Conservation (phyloP, 2,797 vertebrate genomes). For the Menidia menidia region DNA sequence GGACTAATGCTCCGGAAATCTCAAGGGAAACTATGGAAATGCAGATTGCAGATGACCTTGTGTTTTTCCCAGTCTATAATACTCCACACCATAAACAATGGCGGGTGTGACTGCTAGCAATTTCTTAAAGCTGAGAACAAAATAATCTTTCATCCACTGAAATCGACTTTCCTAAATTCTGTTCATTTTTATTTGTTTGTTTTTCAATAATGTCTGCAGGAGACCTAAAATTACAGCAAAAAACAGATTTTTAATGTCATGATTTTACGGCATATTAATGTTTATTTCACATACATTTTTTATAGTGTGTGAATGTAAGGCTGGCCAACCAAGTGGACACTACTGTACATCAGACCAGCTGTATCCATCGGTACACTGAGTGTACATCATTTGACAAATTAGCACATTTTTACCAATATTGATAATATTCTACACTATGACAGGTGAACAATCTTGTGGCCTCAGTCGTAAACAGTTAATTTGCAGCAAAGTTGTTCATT, state of each 20-base stretch:
- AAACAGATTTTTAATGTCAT: too few relatives aligned
- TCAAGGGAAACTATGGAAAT: slow-evolving; percentile 34
- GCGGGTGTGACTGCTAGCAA: slow-evolving; percentile 14
- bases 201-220: not conserved
- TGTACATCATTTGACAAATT: not conserved
- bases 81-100: slow-evolving; percentile 1
- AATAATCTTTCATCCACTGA: slow-evolving; percentile 3
- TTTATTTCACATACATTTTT: too few relatives aligned
- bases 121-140: slow-evolving; percentile 1
- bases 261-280: too few relatives aligned
- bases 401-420: not conserved
- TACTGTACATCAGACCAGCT: not conserved
- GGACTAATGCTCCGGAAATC: slow-evolving; percentile 6
- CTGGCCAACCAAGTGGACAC: not conserved
- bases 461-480: not conserved
- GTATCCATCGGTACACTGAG: too few relatives aligned
- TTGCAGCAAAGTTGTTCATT: not conserved
- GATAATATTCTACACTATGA: not conserved
- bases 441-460: not conserved
- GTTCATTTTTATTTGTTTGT: not conserved
- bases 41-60: slow-evolving; percentile 45
- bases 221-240: too few relatives aligned
- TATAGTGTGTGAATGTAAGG: not conserved
- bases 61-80: slow-evolving; percentile 16
- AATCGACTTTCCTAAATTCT: not conserved